phyloP scores from a whole-genome alignment of 2,113 vertebrate species.

The Nematolebias whitei region DNA sequence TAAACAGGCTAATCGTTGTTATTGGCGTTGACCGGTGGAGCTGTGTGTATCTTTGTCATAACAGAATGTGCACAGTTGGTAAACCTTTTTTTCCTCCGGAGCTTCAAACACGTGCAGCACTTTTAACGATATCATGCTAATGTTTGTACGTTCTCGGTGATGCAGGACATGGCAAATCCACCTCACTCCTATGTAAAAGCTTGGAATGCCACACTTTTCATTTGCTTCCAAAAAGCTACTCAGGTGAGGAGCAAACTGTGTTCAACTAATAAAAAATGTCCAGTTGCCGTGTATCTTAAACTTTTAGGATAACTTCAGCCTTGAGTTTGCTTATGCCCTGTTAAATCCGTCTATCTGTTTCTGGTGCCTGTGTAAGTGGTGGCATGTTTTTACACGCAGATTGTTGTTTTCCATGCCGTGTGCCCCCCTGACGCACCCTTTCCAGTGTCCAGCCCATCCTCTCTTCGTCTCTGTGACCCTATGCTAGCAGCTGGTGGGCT shows the following conservation, averaged over 20 bases:
- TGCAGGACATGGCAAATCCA: no score
- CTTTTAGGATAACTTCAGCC: neutral
- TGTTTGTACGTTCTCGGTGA: no score
- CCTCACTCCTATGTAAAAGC: no score
- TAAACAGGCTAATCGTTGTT: neutral
- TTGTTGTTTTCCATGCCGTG: slow-evolving; percentile 41
- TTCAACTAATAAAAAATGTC: no score
- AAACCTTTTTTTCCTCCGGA: neutral
- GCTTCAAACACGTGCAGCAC: neutral
- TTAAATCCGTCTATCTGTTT: neutral
- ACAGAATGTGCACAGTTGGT: neutral
- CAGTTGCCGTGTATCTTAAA: no score
- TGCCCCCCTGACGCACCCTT: slow-evolving; percentile 53
- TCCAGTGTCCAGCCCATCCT: slow-evolving; percentile 62
- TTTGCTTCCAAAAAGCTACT: no score
- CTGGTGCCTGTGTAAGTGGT: slow-evolving; percentile 1
- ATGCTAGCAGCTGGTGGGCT: slow-evolving; percentile 64
- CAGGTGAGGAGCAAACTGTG: no score
- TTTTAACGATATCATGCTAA: no score
- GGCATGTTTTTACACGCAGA: slow-evolving; percentile 14
- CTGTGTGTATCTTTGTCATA: slow-evolving; percentile 3
- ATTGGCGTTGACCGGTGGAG: neutral
- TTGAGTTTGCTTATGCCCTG: neutral
- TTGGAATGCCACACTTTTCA: no score
- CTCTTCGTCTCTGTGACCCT: slow-evolving; percentile 51